These are phyloP conservation scores for Rissa tridactyla DNA, from an alignment of 2,113 vertebrate species.

Conservation along the genomic window DNA sequence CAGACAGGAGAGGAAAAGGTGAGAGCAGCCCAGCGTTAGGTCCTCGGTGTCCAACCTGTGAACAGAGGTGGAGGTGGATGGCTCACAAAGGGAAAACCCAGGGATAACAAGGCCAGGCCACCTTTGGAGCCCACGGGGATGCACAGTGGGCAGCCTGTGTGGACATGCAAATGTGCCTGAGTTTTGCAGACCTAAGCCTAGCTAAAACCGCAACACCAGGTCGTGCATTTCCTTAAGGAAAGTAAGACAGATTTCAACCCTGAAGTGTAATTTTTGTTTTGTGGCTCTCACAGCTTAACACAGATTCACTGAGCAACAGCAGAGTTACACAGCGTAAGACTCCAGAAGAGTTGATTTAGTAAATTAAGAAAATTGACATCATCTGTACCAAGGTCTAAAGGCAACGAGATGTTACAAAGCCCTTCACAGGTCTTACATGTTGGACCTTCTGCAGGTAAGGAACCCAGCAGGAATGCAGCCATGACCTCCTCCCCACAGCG, in stretches of 20 bases:
- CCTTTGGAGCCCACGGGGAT: background rate
- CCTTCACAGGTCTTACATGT: background rate
- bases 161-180: background rate
- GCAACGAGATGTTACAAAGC: background rate
- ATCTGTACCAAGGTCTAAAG: background rate
- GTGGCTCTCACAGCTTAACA: background rate
- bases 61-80: background rate
- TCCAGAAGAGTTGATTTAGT: background rate
- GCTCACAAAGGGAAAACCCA: background rate
- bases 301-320: background rate
- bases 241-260: background rate
- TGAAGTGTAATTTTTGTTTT: background rate
- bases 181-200: background rate
- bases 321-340: background rate
- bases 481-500: background rate
- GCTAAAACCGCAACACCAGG: background rate
- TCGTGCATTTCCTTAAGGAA: background rate
- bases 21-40: background rate
- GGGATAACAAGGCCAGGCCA: background rate
- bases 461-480: background rate
- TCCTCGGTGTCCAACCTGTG: background rate
- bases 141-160: background rate
- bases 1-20: background rate
- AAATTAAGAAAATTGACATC: background rate
- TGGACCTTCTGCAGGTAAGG: rapidly evolving